Percentiles rank a stretch among this genome's conserved stretches.
These are phyloP conservation scores for Ptilodon capucinus DNA, from an alignment of 2,888 invertebrate species.

Conservation along the genomic window DNA sequence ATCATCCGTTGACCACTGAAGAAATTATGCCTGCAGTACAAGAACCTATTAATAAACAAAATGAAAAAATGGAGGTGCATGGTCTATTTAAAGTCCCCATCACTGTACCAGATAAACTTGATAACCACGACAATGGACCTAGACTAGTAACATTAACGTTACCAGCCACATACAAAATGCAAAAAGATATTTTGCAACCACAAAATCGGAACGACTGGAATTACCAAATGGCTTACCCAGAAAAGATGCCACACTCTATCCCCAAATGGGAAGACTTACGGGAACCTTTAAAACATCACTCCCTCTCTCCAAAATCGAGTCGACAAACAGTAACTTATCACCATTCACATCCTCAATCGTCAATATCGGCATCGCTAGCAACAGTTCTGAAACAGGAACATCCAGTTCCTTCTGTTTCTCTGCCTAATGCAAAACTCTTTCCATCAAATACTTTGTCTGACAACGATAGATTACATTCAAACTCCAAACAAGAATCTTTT, in stretches of 20 bases:
- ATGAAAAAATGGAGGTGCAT: neutral
- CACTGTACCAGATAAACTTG: neutral
- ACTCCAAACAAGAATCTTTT: neutral
- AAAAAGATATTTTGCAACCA: neutral
- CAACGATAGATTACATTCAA: neutral
- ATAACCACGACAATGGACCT: neutral
- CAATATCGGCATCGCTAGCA: neutral
- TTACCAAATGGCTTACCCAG: constrained; percentile 12
- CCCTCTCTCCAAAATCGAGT: constrained; percentile 1
- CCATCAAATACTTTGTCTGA: neutral
- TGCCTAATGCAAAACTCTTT: neutral
- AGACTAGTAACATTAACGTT: neutral
- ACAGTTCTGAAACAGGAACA: neutral
- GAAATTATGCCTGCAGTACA: constrained; percentile 16
- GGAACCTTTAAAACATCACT: constrained; percentile 11
- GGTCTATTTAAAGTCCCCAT: neutral
- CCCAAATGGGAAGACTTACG: constrained; percentile 34
- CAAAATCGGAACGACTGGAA: constrained; percentile 3
- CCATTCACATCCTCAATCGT: neutral
- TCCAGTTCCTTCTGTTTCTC: neutral
- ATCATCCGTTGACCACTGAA: constrained; percentile 27
- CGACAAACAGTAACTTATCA: neutral
- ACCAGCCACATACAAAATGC: neutral
- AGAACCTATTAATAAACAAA: neutral
- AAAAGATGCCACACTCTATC: constrained; percentile 24